phyloP scores from a whole-genome alignment of 1,140 invertebrate genomes.

The Pristionchus pacificus region DNA sequence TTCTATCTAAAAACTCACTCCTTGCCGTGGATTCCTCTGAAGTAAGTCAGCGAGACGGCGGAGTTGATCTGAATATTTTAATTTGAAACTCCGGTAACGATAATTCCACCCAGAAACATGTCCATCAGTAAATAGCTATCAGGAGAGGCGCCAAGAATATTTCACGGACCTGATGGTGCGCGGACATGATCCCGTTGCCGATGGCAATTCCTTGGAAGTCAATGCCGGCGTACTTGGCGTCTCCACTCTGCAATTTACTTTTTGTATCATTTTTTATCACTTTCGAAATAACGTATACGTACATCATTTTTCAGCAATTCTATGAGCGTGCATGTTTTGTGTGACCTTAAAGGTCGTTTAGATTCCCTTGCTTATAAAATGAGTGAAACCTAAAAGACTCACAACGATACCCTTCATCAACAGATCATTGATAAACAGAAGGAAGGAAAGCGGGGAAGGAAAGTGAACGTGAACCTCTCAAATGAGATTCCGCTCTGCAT shows the following conservation, averaged over 20 bases:
- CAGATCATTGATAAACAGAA: constrained; percentile 55
- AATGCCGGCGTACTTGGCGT: background rate
- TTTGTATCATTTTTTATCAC: background rate
- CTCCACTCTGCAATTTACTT: background rate
- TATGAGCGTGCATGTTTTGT: too few species aligned
- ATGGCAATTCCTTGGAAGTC: constrained; percentile 23
- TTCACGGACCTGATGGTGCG: constrained; percentile 15
- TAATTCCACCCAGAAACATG: background rate
- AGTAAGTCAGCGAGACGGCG: constrained; percentile 30
- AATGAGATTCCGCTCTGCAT: too few species aligned
- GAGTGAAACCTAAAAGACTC: too few species aligned
- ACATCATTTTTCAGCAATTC: too few species aligned
- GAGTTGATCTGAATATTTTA: constrained; percentile 17
- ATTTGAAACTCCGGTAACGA: background rate
- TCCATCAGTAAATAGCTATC: background rate
- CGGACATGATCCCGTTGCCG: constrained; percentile 29
- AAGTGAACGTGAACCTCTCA: too few species aligned
- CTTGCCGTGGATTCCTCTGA: constrained; percentile 29
- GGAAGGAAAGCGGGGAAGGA: too few species aligned
- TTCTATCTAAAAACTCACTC: background rate
- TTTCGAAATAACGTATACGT: too few species aligned
- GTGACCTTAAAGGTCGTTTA: too few species aligned
- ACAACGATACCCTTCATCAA: constrained; percentile 26
- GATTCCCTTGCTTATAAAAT: too few species aligned
- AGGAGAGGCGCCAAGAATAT: background rate